A percentile compares a stretch with the other conserved stretches of the same genome.
Conservation (phyloP, 1,140 invertebrate genomes). For the Episyrphus balteatus region DNA sequence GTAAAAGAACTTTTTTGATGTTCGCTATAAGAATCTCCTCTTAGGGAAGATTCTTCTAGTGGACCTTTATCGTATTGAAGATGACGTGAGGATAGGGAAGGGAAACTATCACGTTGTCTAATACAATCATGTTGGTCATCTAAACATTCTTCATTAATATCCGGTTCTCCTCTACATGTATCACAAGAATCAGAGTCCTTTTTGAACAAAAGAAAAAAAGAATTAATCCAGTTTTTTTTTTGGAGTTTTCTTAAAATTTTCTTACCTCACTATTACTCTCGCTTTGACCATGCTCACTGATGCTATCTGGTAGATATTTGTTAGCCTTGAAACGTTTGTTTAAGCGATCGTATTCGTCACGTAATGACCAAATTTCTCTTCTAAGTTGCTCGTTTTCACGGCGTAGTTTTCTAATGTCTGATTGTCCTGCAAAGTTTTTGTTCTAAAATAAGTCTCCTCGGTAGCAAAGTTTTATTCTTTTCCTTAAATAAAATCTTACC, state of each 20-base stretch:
- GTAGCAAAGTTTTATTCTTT: not conserved
- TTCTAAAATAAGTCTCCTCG: too few species aligned
- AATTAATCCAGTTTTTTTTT: not conserved
- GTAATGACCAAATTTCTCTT: constrained; percentile 71
- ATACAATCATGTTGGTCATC: constrained; percentile 30
- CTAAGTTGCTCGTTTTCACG: constrained; percentile 77
- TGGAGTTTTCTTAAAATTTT: constrained; percentile 1
- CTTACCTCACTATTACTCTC: constrained; percentile 33
- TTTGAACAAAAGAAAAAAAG: constrained; percentile 1
- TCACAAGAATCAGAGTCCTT: constrained; percentile 38
- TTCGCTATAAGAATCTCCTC: too few species aligned
- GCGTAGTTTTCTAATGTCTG: constrained; percentile 76
- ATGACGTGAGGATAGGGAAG: too few species aligned
- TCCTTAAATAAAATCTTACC: constrained; percentile 50
- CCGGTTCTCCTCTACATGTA: constrained; percentile 33
- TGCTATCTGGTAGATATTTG: not conserved
- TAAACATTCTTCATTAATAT: constrained; percentile 27
- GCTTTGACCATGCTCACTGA: constrained; percentile 16
- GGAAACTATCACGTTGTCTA: constrained; percentile 4
- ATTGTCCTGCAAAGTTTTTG: constrained; percentile 65
- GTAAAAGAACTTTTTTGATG: too few species aligned
- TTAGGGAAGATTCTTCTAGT: too few species aligned
- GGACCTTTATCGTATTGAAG: too few species aligned
- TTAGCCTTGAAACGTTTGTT: constrained; percentile 46
- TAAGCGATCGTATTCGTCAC: constrained; percentile 77